These are phyloP conservation scores for Bombus confusus DNA, from an alignment of 1,140 invertebrate species.

Conservation along the genomic window DNA sequence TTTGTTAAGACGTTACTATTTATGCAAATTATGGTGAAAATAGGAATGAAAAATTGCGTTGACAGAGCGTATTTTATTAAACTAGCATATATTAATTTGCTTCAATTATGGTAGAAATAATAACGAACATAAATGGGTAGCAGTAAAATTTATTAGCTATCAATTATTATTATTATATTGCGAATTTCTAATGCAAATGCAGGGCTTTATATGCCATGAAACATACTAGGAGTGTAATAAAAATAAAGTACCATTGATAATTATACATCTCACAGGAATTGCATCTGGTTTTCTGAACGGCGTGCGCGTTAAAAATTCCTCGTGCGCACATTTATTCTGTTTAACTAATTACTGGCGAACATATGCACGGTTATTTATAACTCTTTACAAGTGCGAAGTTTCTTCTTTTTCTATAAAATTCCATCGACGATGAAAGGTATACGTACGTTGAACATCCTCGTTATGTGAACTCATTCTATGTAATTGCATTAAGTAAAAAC, in stretches of 20 bases:
- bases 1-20: background rate
- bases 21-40: background rate
- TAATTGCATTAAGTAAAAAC: slow-evolving; percentile 15
- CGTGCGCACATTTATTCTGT: background rate
- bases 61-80: background rate
- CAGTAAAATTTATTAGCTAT: no score
- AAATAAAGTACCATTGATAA: background rate
- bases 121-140: no score
- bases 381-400: background rate
- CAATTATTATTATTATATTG: no score
- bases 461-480: slow-evolving; percentile 13
- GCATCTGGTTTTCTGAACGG: no score
- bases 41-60: background rate
- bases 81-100: background rate
- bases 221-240: background rate
- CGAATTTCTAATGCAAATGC: background rate
- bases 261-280: background rate
- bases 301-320: background rate
- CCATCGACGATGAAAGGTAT: slow-evolving; percentile 19
- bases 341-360: background rate
- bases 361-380: background rate
- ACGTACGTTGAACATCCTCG: background rate
- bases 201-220: background rate
- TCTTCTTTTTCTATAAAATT: background rate
- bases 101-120: background rate